Evolutionary conservation across 1,140 invertebrate species (phyloP), one percentile per base, ranked within the genome.

Genomic region (Solenopsis fugax): DNA sequence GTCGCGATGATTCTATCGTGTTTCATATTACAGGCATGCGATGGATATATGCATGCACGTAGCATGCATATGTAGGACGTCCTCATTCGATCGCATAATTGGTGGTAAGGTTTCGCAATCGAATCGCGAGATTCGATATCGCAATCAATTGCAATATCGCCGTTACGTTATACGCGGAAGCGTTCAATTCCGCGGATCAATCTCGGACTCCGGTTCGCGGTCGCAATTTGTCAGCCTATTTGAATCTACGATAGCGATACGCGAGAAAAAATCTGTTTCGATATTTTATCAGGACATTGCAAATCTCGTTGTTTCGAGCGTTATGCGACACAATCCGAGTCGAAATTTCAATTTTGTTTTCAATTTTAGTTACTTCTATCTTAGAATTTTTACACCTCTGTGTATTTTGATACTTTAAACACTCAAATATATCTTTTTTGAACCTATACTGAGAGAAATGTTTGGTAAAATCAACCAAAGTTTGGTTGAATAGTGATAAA

Each of bases 51-150:
- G 13, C 2, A 64, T n/a, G 45, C 5, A 52, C 16, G 18, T 7
- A 60, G 41, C 37, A 41, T 65, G 41, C 54, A 58, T 16, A 82
- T 82, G 50, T 82, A 81, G 65, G 21, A 34, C 52, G 24, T 24
- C 18, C 78, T 56, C 24, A n/a, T 12, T 52, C 37, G 41, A 48
- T 24, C 67, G 24, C 41, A 73, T 82, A 82, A 82, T 82, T 34
- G 67, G 18, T 21, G 71, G 41, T 34, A 48, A 82, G 41, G 41
- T 82, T 73, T 82, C 24, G 67, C 80, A 82, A 73, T 82, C 67
- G 4, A 58, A n/a, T 60, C 41, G 67, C 67, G 21, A 12, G 52
- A 45, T 48, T 82, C 52, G 54, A 73, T 82, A 72, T 82, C 21
- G 67, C 67, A 50, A 72, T 82, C 52, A 60, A 82, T 82, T 24